Evolutionary conservation across 2,797 vertebrate genomes (phyloP).

Genomic region (Erethizon dorsatum): DNA sequence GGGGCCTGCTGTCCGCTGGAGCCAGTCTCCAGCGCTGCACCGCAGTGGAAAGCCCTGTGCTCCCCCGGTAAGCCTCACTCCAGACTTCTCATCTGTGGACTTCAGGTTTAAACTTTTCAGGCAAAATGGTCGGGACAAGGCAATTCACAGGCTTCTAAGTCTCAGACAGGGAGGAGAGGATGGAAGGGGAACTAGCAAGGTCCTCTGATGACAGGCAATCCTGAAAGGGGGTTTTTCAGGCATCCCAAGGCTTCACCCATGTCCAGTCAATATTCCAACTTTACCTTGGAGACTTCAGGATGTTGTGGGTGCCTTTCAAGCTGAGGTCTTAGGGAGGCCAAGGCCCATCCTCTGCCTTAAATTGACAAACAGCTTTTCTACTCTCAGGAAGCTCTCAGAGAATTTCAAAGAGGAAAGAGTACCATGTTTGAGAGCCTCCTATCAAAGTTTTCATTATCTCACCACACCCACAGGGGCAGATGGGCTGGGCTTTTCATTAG

Average conservation of each 20-base stretch:
- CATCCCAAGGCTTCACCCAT: neutral
- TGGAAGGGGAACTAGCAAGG: neutral
- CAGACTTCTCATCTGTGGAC: neutral
- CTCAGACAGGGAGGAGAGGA: neutral
- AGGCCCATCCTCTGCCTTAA: neutral
- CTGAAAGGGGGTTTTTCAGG: neutral
- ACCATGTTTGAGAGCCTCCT: neutral
- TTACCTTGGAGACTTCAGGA: neutral
- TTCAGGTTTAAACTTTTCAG: neutral
- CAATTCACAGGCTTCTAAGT: neutral
- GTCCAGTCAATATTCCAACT: neutral
- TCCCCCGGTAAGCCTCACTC: neutral
- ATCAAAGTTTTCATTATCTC: neutral
- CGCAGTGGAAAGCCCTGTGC: neutral
- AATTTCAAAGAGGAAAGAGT: neutral
- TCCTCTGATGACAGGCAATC: neutral
- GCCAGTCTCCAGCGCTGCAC: neutral
- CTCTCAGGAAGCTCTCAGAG: neutral
- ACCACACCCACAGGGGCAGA: no score
- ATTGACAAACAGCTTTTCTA: neutral
- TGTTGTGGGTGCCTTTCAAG: neutral
- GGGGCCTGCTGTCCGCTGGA: neutral
- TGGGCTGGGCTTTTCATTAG: neutral
- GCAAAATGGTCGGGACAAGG: neutral
- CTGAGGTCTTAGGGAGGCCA: neutral